phyloP scores from a whole-genome alignment of 2,888 invertebrate genomes.

The Chironomus tentans region DNA sequence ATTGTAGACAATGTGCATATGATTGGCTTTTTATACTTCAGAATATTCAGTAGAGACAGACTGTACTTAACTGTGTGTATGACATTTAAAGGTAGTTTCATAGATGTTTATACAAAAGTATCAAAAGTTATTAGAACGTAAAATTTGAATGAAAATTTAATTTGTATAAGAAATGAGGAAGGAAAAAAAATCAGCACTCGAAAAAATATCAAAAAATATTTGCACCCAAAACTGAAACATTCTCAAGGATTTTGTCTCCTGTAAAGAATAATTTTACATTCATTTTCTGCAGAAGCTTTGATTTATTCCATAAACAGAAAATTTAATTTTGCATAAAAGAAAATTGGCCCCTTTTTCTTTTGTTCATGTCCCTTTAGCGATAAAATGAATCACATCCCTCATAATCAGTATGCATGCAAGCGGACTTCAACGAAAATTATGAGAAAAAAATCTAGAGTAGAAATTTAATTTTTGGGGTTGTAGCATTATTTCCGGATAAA shows the following conservation, averaged over 20 bases:
- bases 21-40: too few species aligned
- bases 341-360: slow-evolving; percentile 3
- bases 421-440: neutral
- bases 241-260: neutral
- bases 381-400: slow-evolving; percentile 12
- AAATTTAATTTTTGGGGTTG: neutral
- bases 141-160: too few species aligned
- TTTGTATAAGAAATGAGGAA: too few species aligned
- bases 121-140: too few species aligned
- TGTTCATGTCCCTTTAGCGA: slow-evolving; percentile 9
- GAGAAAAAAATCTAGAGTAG: neutral
- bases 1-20: too few species aligned
- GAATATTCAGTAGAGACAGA: too few species aligned
- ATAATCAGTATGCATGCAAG: slow-evolving; percentile 25
- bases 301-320: neutral
- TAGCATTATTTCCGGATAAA: too few species aligned
- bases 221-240: neutral
- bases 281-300: neutral
- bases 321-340: slow-evolving; percentile 22
- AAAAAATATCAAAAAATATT: neutral
- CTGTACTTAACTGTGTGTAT: too few species aligned
- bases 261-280: neutral
- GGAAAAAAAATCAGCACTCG: too few species aligned
- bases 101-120: too few species aligned
- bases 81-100: too few species aligned